Evolutionary conservation across 2,113 vertebrate genomes (phyloP).

Genomic region (Halichoeres trimaculatus): DNA sequence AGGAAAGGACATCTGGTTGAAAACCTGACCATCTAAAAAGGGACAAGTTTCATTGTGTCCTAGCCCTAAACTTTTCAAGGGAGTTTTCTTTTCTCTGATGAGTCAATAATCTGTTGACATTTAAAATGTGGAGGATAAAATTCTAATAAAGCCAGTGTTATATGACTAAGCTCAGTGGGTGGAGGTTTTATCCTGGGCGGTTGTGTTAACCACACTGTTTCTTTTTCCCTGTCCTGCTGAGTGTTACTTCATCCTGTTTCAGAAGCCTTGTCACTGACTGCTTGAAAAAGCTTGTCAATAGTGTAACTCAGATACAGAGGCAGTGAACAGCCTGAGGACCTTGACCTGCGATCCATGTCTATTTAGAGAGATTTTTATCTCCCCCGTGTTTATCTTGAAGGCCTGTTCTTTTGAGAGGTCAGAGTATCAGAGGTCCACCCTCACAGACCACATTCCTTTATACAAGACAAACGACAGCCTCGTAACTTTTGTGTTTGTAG

Average conservation of each 20-base stretch:
- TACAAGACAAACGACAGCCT: background rate
- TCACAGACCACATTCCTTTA: background rate
- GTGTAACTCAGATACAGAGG: background rate
- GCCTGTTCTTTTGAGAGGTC: background rate
- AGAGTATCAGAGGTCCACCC: background rate
- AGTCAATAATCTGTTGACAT: background rate
- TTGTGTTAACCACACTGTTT: constrained; percentile 22
- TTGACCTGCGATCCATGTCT: background rate
- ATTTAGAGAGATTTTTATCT: background rate
- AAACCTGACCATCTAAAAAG: too few species aligned
- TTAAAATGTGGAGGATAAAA: constrained; percentile 20
- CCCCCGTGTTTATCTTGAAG: background rate
- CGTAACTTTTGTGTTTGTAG: constrained; percentile 45
- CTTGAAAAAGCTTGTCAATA: background rate
- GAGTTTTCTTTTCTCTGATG: background rate
- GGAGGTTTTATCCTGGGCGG: constrained; percentile 5
- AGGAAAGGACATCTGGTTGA: too few species aligned
- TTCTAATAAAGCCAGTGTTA: constrained; percentile 31
- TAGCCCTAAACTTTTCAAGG: background rate
- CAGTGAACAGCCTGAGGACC: background rate
- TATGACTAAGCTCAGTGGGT: constrained; percentile 39
- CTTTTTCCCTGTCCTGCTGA: background rate
- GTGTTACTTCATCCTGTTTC: background rate
- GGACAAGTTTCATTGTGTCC: too few species aligned
- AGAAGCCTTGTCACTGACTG: background rate